A percentile compares a stretch with the other conserved stretches of the same genome.
Conservation (phyloP, 2,797 vertebrate species). For the Etheostoma perlongum region DNA sequence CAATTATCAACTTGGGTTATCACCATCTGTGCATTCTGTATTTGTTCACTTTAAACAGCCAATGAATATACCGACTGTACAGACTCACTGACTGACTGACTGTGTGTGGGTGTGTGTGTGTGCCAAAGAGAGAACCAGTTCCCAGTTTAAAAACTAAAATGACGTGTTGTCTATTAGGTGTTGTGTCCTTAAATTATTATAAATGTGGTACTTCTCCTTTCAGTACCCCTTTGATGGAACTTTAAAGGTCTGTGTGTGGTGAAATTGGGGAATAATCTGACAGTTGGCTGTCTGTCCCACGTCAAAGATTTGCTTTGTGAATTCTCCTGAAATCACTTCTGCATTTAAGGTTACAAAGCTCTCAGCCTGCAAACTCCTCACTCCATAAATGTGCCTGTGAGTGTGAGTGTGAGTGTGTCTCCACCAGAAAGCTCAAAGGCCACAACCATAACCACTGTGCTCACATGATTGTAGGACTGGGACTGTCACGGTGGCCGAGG, state of each 20-base stretch:
- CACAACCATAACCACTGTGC: constrained; percentile 23
- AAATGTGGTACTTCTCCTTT: background rate
- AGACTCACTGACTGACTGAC: too few relatives aligned
- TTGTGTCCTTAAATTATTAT: background rate
- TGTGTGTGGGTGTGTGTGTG: too few relatives aligned
- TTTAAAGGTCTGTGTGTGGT: background rate
- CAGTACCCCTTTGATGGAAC: background rate
- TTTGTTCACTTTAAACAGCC: too few relatives aligned
- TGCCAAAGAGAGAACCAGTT: too few relatives aligned
- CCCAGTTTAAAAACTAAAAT: too few relatives aligned
- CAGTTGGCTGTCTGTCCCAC: background rate
- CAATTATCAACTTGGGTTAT: too few relatives aligned
- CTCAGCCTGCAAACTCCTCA: background rate
- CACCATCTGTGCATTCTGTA: too few relatives aligned
- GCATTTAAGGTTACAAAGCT: constrained; percentile 1
- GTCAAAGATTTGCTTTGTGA: constrained; percentile 6
- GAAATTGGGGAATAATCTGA: background rate
- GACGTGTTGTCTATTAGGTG: too few relatives aligned
- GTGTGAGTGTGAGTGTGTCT: constrained; percentile 11
- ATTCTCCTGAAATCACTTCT: constrained; percentile 3
- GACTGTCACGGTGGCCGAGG: constrained; percentile 39
- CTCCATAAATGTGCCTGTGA: constrained; percentile 4
- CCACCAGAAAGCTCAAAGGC: constrained; percentile 26
- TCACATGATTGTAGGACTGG: constrained; percentile 50
- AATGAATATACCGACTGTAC: too few relatives aligned